Percentiles rank a stretch among this genome's conserved stretches.
These are phyloP conservation scores for Bradypodion pumilum DNA, from an alignment of 2,797 vertebrate genomes.

Conservation along the genomic window DNA sequence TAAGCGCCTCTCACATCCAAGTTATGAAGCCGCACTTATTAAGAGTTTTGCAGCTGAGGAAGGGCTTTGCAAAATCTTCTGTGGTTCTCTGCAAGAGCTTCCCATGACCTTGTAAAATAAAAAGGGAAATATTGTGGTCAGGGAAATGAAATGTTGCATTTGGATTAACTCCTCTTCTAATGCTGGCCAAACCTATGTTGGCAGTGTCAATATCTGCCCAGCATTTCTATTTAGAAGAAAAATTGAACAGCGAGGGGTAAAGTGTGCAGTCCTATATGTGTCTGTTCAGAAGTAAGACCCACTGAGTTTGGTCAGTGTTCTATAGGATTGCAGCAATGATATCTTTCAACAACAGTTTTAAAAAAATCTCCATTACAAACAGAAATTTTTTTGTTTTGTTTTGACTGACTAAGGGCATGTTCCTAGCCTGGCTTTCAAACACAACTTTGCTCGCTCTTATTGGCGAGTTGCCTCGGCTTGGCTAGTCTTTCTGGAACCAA, in stretches of 20 bases:
- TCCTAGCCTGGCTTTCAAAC: background rate
- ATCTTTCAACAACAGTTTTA: background rate
- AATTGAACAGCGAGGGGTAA: background rate
- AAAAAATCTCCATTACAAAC: background rate
- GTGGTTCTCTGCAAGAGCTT: conserved; percentile 11
- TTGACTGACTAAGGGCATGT: background rate
- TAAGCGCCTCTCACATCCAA: conserved; percentile 71
- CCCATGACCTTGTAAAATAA: conserved; percentile 17
- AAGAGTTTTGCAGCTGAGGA: conserved; percentile 41
- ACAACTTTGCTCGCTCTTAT: conserved; percentile 2
- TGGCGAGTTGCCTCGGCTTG: conserved; percentile 3
- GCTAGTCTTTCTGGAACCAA: conserved; percentile 20
- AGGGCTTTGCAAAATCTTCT: background rate
- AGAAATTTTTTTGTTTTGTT: background rate
- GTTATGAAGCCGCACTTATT: conserved; percentile 70
- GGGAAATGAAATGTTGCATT: background rate
- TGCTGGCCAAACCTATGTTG: background rate
- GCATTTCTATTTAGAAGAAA: background rate
- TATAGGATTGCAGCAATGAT: background rate
- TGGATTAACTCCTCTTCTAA: conserved; percentile 2
- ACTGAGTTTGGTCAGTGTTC: background rate
- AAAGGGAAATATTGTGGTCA: conserved; percentile 10
- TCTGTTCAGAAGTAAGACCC: background rate
- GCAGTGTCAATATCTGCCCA: background rate
- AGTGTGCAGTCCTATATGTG: background rate